phyloP scores from a whole-genome alignment of 1,140 invertebrate species.

The Anoplophora glabripennis region DNA sequence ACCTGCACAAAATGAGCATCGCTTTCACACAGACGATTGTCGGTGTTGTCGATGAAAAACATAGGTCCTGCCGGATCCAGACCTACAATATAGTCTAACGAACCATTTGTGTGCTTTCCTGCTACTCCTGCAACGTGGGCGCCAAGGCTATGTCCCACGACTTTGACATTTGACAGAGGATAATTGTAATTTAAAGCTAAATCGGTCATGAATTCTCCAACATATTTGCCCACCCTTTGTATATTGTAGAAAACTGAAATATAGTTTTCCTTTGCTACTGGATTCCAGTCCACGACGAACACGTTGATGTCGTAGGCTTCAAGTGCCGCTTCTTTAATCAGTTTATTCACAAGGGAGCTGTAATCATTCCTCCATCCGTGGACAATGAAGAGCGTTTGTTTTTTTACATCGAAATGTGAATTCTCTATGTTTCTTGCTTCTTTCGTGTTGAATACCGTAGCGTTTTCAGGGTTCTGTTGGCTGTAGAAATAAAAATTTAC shows the following conservation, averaged over 20 bases:
- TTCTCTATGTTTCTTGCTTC: no score
- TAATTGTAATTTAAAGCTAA: slow-evolving; percentile 48
- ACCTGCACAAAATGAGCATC: slow-evolving; percentile 5
- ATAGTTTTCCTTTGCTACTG: slow-evolving; percentile 43
- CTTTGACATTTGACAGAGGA: slow-evolving; percentile 53
- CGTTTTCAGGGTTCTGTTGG: no score
- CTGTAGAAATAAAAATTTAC: no score
- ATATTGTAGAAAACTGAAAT: slow-evolving; percentile 51
- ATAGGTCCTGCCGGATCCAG: slow-evolving; percentile 57
- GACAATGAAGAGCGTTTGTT: no score
- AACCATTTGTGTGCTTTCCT: slow-evolving; percentile 49
- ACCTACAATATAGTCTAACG: slow-evolving; percentile 43
- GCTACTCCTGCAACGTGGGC: slow-evolving; percentile 63
- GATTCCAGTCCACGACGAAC: slow-evolving; percentile 57
- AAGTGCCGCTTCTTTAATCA: slow-evolving; percentile 40
- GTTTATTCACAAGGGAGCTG: no score
- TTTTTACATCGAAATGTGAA: no score
- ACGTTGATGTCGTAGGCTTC: slow-evolving; percentile 52
- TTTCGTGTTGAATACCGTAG: no score
- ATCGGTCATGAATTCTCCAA: slow-evolving; percentile 54
- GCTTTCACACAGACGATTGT: neutral
- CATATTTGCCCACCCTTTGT: slow-evolving; percentile 49
- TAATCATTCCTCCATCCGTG: no score
- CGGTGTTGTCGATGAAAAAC: slow-evolving; percentile 33
- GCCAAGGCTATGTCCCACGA: slow-evolving; percentile 67